Base-by-base conservation (phyloP, 2,888 invertebrate genomes). In the Mimas tiliae region DNA sequence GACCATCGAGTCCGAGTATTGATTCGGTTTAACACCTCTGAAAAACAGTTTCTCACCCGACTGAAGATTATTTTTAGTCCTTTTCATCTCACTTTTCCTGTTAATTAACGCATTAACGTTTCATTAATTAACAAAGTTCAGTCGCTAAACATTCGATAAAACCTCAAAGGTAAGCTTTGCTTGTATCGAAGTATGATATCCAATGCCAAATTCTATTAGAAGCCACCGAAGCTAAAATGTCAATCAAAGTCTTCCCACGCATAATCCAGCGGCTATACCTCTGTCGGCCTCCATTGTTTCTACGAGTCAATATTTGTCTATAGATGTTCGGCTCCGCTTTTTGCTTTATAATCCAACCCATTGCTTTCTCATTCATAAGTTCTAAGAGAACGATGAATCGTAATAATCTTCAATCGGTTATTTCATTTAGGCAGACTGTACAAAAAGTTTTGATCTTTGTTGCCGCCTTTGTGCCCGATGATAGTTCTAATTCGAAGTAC, bases 301-400 rank as follows among this genome's bases (percentile, higher is more conserved):
- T 90, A 87, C 85, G 74, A 92, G 91, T 94, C 93, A 94, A 94
- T 94, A 94, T 94, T 94, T 93, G 92, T 88, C 88, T 82, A 85
- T 80, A 80, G 82, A 76, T 84, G 75, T 88, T 85, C 91, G 93
- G 92, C 89, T 68, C 73, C 81, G 74, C 90, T 91, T 93, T 93
- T 89, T 88, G 79, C 74, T 81, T 73, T 70, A 76, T 89, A 90
- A 91, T 90, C 87, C 89, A 83, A 81, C 83, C 85, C 84, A 87
- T 86, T 84, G 87, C 88, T 87, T 85, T 86, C 85, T 88, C 83
- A 82, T 80, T 85, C 83, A 78, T 82, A 81, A 82, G 82, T 82
- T 86, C 84, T 81, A 79, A 83, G 77, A 78, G 81, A 78, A 90
- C 86, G 89, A 92, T 93, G 93, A 93, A 90, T 92, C 84, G 90